A percentile compares a stretch with the other conserved stretches of the same genome.
phyloP scores from a whole-genome alignment of 2,797 vertebrate species.

The Hypotaenidia okinawae region DNA sequence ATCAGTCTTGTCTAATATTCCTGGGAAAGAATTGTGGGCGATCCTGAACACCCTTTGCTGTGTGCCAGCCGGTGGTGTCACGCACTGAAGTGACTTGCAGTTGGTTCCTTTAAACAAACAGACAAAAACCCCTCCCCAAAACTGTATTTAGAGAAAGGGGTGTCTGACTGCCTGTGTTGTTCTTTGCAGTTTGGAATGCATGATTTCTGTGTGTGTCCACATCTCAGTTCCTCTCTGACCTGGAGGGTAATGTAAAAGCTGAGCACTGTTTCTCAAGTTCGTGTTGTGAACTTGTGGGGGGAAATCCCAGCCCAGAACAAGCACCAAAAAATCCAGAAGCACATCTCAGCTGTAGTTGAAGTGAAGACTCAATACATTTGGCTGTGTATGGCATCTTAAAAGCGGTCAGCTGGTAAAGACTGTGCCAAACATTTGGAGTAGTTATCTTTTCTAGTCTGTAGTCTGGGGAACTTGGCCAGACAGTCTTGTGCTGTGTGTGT shows the following conservation, averaged over 20 bases:
- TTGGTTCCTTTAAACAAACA: not conserved
- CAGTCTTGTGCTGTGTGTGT: not conserved
- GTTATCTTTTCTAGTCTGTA: not conserved
- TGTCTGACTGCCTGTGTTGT: too few relatives aligned
- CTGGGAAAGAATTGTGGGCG: not conserved
- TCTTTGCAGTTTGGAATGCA: too few relatives aligned
- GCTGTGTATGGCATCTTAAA: not conserved
- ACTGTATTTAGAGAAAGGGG: not conserved
- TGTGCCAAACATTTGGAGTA: not conserved
- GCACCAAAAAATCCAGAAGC: not conserved
- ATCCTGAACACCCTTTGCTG: not conserved
- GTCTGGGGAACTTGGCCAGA: not conserved
- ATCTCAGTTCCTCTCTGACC: not conserved
- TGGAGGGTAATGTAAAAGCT: not conserved
- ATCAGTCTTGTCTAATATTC: not conserved
- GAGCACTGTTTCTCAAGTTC: not conserved
- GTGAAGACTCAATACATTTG: not conserved
- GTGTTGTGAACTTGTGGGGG: not conserved
- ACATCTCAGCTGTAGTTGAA: not conserved
- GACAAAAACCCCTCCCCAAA: not conserved
- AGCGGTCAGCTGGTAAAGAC: not conserved
- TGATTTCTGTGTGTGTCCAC: too few relatives aligned
- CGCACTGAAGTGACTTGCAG: not conserved
- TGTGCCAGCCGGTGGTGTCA: accelerated
- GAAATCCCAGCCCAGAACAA: not conserved